phyloP scores from a whole-genome alignment of 1,140 invertebrate species.

The Nasonia giraulti region DNA sequence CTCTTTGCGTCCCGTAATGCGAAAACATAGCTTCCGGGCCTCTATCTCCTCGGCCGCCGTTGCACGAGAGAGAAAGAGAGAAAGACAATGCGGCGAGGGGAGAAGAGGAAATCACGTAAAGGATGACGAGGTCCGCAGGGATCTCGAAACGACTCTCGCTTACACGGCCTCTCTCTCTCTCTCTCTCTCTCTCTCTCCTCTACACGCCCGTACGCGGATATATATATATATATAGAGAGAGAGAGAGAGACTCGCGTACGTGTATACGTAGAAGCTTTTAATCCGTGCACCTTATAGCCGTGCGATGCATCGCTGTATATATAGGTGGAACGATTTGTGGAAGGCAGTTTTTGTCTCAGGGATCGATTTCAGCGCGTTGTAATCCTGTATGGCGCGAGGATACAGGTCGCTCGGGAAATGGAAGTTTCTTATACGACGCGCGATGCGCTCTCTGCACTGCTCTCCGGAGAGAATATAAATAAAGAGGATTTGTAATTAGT shows the following conservation, averaged over 20 bases:
- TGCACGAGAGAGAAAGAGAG: not conserved
- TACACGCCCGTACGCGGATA: not conserved
- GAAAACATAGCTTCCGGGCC: conserved; percentile 44
- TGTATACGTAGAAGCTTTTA: conserved; percentile 25
- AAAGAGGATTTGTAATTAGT: conserved; percentile 42
- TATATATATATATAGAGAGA: conserved; percentile 31
- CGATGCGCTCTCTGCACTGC: not conserved
- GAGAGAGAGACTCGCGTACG: not conserved
- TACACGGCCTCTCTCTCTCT: not conserved
- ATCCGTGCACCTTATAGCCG: conserved; percentile 32
- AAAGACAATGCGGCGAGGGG: not conserved
- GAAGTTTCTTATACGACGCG: not conserved
- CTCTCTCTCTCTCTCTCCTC: not conserved
- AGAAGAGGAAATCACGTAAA: conserved; percentile 44
- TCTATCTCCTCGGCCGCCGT: not conserved
- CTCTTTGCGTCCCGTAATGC: conserved; percentile 22
- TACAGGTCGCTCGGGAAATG: not conserved
- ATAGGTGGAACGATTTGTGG: conserved; percentile 24
- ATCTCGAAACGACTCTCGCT: not conserved
- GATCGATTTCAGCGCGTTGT: not conserved
- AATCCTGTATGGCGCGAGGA: not conserved
- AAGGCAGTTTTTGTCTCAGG: not conserved
- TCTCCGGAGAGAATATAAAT: conserved; percentile 10
- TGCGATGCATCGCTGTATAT: conserved; percentile 22
- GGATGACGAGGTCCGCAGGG: conserved; percentile 42